phyloP scores from a whole-genome alignment of 1,140 invertebrate species.

The Lordiphosa collinella region DNA sequence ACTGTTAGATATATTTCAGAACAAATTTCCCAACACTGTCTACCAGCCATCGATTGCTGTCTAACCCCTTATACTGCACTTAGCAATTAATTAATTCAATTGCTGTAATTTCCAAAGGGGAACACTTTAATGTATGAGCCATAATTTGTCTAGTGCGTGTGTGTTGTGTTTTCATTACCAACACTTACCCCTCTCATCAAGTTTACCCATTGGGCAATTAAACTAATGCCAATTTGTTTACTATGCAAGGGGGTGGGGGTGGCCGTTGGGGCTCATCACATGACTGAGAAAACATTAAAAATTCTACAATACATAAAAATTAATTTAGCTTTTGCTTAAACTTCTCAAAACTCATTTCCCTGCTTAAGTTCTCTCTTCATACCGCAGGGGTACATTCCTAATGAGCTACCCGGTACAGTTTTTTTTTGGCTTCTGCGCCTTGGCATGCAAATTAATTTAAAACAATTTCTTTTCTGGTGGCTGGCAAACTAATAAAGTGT shows the following conservation, averaged over 20 bases:
- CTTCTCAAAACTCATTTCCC: neutral
- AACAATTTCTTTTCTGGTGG: conserved; percentile 62
- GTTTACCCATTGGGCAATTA: conserved; percentile 49
- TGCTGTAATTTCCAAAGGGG: conserved; percentile 51
- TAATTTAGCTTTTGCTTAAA: too few species aligned
- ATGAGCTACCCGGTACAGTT: conserved; percentile 20
- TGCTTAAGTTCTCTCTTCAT: neutral
- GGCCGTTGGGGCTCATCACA: too few species aligned
- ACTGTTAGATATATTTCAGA: too few species aligned
- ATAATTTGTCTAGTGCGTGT: conserved; percentile 28
- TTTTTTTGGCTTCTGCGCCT: conserved; percentile 32
- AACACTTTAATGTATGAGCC: conserved; percentile 33
- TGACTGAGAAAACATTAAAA: neutral
- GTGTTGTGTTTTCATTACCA: conserved; percentile 1
- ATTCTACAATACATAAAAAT: neutral
- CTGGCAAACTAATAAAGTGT: conserved; percentile 51
- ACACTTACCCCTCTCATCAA: conserved; percentile 20
- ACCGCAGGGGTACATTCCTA: conserved; percentile 17
- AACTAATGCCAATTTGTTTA: conserved; percentile 62
- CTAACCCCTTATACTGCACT: conserved; percentile 9
- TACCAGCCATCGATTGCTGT: neutral
- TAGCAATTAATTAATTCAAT: conserved; percentile 66
- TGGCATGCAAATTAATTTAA: conserved; percentile 67
- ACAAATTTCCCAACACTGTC: too few species aligned
- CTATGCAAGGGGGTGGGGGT: conserved; percentile 18